Base-by-base conservation (phyloP, 2,888 invertebrate species). In the Melanostoma mellinum region DNA sequence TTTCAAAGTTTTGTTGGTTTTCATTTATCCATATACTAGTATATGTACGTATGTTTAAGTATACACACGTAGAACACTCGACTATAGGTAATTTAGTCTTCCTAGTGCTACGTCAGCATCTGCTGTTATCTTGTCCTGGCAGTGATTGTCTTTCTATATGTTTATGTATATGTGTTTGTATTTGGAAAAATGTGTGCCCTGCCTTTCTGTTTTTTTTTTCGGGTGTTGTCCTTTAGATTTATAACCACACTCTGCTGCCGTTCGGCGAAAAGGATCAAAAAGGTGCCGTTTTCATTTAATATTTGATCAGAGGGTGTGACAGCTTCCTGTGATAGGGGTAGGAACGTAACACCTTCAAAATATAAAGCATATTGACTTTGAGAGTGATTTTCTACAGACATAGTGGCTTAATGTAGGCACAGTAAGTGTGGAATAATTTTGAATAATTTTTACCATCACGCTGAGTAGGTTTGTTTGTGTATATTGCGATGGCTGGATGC, bases 281-380 rank as follows among this genome's bases (percentile, higher is more conserved):
- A 69, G 82, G 82, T 82, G 82, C 73, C 82, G 77, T 69, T 82
- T 77, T 82, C 82, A 74, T 82, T 78, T 69, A 82, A 82, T 82
- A 82, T 82, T 82, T 82, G 77, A 77, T 82, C 63, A 38, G 73
- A 53, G 50, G 77, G 58, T 32, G 30, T 38, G 38, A 38, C 10
- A 6, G 10, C 10, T 10, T 10, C 67, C 58, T 40, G 48, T 63
- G 52, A 52, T 10, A 33, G 30, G 82, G 63, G 44, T 48, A 65
- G 48, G 55, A 30, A 77, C 56, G 77, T 69, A 69, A 82, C 82
- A 82, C 82, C 82, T 77, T 76, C 58, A 48, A 63, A 50, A 65
- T 69, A 77, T 58, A 68, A 58, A 68, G 52, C 77, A 63, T 82
- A 82, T 78, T 82, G 82, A 77, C 82, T 82, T 69, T 78, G 69